These are phyloP conservation scores for Melikaiella ostensackeni DNA, from an alignment of 2,888 invertebrate species.

Conservation along the genomic window DNA sequence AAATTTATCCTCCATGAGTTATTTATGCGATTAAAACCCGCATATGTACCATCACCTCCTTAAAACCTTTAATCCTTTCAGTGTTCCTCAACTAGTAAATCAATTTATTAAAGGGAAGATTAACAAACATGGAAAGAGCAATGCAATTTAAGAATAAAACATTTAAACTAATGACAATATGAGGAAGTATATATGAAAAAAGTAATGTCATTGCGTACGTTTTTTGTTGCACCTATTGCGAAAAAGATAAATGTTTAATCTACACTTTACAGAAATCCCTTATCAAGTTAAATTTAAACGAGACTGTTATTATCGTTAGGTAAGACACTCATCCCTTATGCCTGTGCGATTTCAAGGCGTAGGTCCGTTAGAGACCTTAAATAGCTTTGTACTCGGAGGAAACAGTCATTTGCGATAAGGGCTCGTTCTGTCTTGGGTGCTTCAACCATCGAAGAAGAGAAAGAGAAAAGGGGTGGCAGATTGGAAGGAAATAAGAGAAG, in stretches of 20 bases:
- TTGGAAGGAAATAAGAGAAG: constrained; percentile 25
- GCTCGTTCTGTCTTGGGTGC: constrained; percentile 63
- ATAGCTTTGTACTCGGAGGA: constrained; percentile 72
- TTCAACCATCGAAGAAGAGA: constrained; percentile 47
- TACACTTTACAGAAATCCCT: background rate
- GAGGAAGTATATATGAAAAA: no score
- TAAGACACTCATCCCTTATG: constrained; percentile 63
- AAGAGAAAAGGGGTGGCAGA: constrained; percentile 35
- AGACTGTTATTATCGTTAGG: constrained; percentile 56
- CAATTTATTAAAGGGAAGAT: no score
- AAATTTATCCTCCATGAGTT: background rate
- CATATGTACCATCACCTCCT: background rate
- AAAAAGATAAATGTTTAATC: background rate
- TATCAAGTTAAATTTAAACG: constrained; percentile 30
- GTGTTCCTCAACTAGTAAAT: no score
- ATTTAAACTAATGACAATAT: no score
- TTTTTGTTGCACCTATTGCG: background rate
- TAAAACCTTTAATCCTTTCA: no score
- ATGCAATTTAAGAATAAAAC: no score
- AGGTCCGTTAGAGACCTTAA: constrained; percentile 69
- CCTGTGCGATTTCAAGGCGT: constrained; percentile 57
- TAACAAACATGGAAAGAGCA: no score
- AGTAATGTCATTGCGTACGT: background rate
- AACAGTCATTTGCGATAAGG: constrained; percentile 76
- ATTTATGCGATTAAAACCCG: background rate